phyloP scores from a whole-genome alignment of 2,797 vertebrate species.

The Dermochelys coriacea region DNA sequence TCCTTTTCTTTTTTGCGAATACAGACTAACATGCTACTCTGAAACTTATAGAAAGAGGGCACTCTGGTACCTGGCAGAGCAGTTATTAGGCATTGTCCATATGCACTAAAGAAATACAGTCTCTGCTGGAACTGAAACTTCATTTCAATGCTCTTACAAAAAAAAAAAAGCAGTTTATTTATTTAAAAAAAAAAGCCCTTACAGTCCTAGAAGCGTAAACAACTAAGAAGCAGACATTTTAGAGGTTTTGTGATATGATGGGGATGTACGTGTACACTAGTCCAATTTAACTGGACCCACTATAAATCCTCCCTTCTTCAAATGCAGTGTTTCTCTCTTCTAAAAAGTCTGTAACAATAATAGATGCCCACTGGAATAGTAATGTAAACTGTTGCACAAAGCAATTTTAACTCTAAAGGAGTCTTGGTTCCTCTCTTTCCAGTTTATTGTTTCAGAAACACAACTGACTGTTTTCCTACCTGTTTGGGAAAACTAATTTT shows the following conservation, averaged over 20 bases:
- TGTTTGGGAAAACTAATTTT: neutral
- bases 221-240: constrained; percentile 12
- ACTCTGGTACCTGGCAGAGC: neutral
- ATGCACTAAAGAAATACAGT: neutral
- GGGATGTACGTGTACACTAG: neutral
- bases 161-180: too few species aligned
- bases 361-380: neutral
- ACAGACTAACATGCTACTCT: too few species aligned
- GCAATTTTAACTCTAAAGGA: neutral
- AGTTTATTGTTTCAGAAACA: neutral
- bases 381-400: neutral
- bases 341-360: neutral
- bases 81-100: neutral
- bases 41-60: neutral
- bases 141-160: neutral
- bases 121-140: neutral
- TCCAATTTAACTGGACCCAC: neutral
- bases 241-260: neutral
- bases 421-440: rapidly evolving
- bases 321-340: neutral
- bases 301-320: rapidly evolving
- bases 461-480: neutral
- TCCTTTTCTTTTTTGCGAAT: too few species aligned
- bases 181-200: neutral
- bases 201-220: neutral